These are phyloP conservation scores for Mythimna impura DNA, from an alignment of 2,888 invertebrate species.

Conservation along the genomic window DNA sequence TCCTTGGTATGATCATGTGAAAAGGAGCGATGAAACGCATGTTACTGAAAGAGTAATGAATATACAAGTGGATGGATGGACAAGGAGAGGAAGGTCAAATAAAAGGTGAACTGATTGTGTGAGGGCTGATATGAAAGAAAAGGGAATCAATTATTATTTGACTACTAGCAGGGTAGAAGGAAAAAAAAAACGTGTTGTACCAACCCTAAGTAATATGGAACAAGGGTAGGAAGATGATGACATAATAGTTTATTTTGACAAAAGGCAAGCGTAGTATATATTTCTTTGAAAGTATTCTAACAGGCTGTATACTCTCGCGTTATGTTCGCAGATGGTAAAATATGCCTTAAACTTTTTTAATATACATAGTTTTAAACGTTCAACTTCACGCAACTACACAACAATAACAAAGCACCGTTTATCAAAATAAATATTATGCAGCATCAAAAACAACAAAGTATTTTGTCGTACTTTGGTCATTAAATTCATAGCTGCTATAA, in stretches of 20 bases:
- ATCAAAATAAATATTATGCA: slow-evolving; percentile 29
- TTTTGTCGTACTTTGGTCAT: slow-evolving; percentile 40
- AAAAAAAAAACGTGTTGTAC: too few species aligned
- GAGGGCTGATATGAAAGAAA: too few species aligned
- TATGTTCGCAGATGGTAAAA: background rate
- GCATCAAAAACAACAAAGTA: slow-evolving; percentile 34
- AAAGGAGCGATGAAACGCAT: too few species aligned
- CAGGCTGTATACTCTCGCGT: background rate
- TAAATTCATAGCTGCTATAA: slow-evolving; percentile 28
- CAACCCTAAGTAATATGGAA: too few species aligned
- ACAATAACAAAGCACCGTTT: slow-evolving; percentile 9
- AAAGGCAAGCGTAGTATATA: background rate
- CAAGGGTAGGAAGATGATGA: background rate
- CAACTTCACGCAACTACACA: background rate
- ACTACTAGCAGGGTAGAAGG: too few species aligned
- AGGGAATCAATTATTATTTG: too few species aligned
- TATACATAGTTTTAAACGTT: slow-evolving; percentile 4
- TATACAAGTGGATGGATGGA: too few species aligned
- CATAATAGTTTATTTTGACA: slow-evolving; percentile 16
- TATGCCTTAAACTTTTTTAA: slow-evolving; percentile 1
- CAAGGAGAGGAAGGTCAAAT: too few species aligned
- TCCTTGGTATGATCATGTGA: too few species aligned
- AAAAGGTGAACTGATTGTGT: too few species aligned
- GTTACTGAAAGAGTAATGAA: too few species aligned
- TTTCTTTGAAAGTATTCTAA: background rate